These are phyloP conservation scores for Anguilla anguilla DNA, from an alignment of 2,797 vertebrate genomes.

Conservation along the genomic window DNA sequence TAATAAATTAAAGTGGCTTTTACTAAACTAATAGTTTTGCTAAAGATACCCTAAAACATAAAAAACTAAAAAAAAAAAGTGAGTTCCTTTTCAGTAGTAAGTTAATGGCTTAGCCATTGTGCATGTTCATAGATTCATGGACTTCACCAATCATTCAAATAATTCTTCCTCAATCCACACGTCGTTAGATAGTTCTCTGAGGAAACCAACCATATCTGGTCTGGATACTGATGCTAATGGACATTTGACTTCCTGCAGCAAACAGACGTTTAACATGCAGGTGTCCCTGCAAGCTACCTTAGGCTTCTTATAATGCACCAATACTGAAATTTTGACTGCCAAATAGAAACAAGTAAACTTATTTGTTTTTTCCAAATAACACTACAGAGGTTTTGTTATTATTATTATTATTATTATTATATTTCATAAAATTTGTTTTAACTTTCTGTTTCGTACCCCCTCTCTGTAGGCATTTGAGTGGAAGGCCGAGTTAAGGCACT, in stretches of 20 bases:
- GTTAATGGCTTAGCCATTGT: background rate
- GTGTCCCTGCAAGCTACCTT: background rate
- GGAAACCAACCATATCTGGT: background rate
- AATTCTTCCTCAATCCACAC: background rate
- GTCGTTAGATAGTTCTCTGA: background rate
- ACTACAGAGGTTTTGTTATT: background rate
- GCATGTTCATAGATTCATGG: background rate
- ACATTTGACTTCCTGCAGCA: background rate
- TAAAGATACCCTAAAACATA: no score
- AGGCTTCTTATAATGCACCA: background rate
- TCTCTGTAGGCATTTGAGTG: background rate
- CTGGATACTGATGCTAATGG: background rate
- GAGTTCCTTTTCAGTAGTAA: background rate
- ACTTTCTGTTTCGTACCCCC: background rate
- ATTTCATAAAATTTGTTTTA: background rate
- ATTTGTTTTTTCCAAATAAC: background rate
- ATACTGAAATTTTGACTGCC: background rate
- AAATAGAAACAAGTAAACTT: background rate
- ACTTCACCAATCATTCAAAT: background rate
- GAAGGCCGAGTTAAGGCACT: background rate
- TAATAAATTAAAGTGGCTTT: no score
- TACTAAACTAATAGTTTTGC: no score
- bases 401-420: no score
- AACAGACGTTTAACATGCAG: background rate
- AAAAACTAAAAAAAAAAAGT: background rate